Percentiles rank a stretch among this genome's conserved stretches.
Evolutionary conservation across 2,113 vertebrate species (phyloP).

Genomic region (Anthoscopus minutus): DNA sequence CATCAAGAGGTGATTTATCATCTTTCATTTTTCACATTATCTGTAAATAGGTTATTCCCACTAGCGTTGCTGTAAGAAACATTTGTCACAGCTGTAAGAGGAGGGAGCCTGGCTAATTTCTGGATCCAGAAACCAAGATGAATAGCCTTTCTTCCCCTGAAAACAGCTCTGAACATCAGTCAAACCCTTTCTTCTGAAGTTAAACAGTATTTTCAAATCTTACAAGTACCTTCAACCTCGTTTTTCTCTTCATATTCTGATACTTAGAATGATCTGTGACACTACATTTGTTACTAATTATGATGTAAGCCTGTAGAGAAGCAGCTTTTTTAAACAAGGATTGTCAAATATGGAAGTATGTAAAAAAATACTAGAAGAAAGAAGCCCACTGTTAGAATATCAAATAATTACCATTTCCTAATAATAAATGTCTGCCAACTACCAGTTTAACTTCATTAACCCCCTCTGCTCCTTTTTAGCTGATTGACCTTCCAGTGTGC

Average conservation of each 20-base stretch:
- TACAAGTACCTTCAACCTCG: background rate
- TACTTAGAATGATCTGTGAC: background rate
- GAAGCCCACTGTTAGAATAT: background rate
- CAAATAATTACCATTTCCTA: background rate
- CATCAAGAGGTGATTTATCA: constrained; percentile 14
- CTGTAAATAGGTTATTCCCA: constrained; percentile 42
- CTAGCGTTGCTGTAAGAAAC: background rate
- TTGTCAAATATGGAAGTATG: background rate
- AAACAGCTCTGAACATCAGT: background rate
- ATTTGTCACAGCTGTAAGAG: constrained; percentile 40
- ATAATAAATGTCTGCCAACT: background rate
- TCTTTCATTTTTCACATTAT: constrained; percentile 37
- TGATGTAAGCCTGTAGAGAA: background rate
- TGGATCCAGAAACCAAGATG: background rate
- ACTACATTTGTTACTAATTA: background rate
- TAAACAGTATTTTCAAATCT: background rate
- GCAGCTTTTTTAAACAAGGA: background rate
- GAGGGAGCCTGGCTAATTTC: constrained; percentile 3
- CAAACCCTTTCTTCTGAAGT: background rate
- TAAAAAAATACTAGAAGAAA: background rate
- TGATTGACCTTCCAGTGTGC: background rate
- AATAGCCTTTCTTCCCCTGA: background rate
- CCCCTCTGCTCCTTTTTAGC: background rate
- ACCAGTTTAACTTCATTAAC: background rate
- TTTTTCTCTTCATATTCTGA: background rate